Evolutionary conservation across 92 coral and sea anemone genomes (phyloP), one percentile per base, ranked within the genome.

Genomic region (Micromussa lordhowensis): DNA sequence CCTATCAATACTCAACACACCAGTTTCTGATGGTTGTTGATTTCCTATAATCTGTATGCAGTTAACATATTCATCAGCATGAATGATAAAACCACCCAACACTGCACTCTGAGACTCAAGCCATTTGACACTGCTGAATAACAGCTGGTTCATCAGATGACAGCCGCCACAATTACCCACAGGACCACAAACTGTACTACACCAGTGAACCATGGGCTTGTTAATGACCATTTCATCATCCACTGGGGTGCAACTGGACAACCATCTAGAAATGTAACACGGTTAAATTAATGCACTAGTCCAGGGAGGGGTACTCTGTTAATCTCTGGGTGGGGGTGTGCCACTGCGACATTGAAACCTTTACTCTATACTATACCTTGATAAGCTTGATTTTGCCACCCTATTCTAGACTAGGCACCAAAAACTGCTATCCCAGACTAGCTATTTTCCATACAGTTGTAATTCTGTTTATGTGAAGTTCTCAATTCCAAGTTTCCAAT

Each of bases 171-270:
- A 87, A 44, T 94, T 97, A 31, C 99, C 99, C 17, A 97, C 96
- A 26, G 99, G 99, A 49, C 99, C 99, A 82, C 92, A 92, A 18
- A 94, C 91, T 24, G 80, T 79, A 31, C 72, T 87, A 57, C 94
- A 82, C 99, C 99, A 97, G 87, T 96, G 94, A 11, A 97, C 90
- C 89, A 93, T 88, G 87, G 98, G 96, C 36, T 83, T 77, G 31
- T 26, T 40, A 7, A 63, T 68, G 68, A 58, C 16, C 17, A 34
- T 26, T 40, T 79, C 90, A 28, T 91, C 92, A 26, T 86, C 92
- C 16, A 80, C 32, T 55, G 77, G 79, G 0, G 79, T 87, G 21
- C 82, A 78, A 76, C 85, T 75, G 38, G 92, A 85, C 53, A 97
- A 82, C 99, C 99, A 97, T 71, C 99, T 97, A 77, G 10, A 74